Evolutionary conservation across 37 sponge, comb jelly and placozoan species (phyloP), one percentile per base, ranked within the genome.

Genomic region (Corticium candelabrum): DNA sequence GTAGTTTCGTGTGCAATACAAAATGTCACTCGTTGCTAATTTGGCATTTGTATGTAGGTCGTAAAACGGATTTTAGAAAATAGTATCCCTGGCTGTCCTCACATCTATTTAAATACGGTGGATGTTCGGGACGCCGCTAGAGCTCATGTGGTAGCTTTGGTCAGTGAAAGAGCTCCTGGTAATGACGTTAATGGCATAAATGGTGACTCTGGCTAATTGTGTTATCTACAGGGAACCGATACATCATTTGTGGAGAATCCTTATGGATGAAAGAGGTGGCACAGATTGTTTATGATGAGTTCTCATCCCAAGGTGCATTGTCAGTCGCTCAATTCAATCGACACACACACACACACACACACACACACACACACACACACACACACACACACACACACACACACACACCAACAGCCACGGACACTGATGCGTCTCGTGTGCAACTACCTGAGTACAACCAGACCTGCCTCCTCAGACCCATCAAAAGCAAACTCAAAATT

Each of bases 111-210:
- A 21, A 76, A 82, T 1, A 0, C 84, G 0, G 85, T 89, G 3
- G 96, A 96, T 70, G 96, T 96, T 0, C 82, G 96, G 33, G 96
- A 96, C 81, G 90, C 89, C 21, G 96, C 90, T 30, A 84, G 78
- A 15, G 93, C 88, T 29, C 86, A 91, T 74, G 84, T 92, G 71
- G 85, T 84, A 1, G 96, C 93, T 34, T 81, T 96, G 88, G 80
- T 85, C 29, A 83, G 56, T 29, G 78, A 81, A 1, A 85, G 85
- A 32, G 90, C 90, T 34, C 78, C 76, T 35, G 93, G 90, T 1
- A 21, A 50, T n/a, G n/a, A n/a, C n/a, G n/a, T n/a, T n/a, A n/a
- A n/a, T n/a, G n/a, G n/a, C n/a, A n/a, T n/a, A n/a, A n/a, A n/a
- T n/a, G n/a, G n/a, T n/a, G n/a, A n/a, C n/a, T n/a, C n/a, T n/a